Evolutionary conservation across 2,888 invertebrate genomes (phyloP), one percentile per base, ranked within the genome.

Genomic region (Leptarthrus brevirostris): DNA sequence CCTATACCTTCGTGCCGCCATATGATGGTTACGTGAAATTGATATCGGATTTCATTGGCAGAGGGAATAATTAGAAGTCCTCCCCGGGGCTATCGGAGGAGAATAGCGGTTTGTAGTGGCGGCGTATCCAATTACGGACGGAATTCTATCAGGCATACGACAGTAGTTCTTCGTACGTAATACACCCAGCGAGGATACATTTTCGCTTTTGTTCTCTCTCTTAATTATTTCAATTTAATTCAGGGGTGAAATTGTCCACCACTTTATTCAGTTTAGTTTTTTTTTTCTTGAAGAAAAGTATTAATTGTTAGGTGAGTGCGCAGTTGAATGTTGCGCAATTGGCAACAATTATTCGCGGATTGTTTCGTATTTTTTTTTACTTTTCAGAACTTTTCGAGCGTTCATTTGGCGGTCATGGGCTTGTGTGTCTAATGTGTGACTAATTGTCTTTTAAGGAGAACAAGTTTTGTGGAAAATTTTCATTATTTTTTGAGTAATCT

Each of bases 131-230:
- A 69, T 69, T 69, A 69, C 69, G 69, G 49, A 69, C 69, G 69
- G 49, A 69, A 69, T 69, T 69, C 69, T 69, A 52, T 69, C 69
- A 69, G 30, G 69, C 69, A 52, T 52, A 26, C 22, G 64, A 16
- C 64, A 47, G 64, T 64, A 12, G 10, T 40, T 52, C 14, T n/a
- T 47, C 5, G 14, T 26, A 47, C 49, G 66, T 66, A 66, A 66
- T 16, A 49, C 12, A 22, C 12, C 10, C 18, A 2, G 18, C 18
- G 69, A 14, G 30, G 69, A 69, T 69, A 52, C 20, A 69, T 69
- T 69, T 69, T 49, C 69, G 69, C 52, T 49, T 69, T 69, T 52
- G 49, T 69, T 52, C 34, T 3, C 30, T n/a, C n/a, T 26, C n/a
- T 16, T 69, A 69, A 52, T 69, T 69, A 69, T 52, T 36, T 44